Evolutionary conservation across 2,888 invertebrate species (phyloP).

Genomic region (Ectemnius cavifrons): DNA sequence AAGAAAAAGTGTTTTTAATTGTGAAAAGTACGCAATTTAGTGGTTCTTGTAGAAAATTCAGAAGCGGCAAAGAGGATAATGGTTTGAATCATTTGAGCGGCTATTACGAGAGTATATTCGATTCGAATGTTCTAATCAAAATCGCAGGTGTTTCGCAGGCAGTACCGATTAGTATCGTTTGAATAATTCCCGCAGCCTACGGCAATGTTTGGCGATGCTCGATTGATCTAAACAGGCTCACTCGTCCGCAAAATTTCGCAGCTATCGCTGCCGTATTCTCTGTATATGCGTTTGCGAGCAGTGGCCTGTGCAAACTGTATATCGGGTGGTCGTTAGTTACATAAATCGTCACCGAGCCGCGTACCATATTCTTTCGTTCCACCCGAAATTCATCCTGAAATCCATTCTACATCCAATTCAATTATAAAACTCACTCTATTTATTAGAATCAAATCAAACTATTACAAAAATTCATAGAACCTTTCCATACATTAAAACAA

Average conservation of each 20-base stretch:
- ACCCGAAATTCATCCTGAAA: no score
- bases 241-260: not conserved
- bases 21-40: no score
- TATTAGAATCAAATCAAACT: no score
- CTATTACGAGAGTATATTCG: no score
- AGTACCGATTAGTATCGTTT: not conserved
- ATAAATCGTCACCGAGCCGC: not conserved
- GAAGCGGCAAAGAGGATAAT: no score
- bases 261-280: not conserved
- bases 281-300: not conserved
- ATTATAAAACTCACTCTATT: no score
- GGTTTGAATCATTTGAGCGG: no score
- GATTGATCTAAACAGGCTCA: constrained; percentile 1
- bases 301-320: not conserved
- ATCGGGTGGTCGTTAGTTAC: not conserved
- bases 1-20: no score
- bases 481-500: no score
- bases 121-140: not conserved
- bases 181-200: not conserved
- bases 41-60: no score
- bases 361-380: not conserved
- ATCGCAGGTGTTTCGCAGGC: not conserved
- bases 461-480: no score
- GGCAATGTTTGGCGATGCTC: constrained; percentile 9
- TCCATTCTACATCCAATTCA: no score